phyloP scores from a whole-genome alignment of 2,888 invertebrate species.

The Plebejus argus region DNA sequence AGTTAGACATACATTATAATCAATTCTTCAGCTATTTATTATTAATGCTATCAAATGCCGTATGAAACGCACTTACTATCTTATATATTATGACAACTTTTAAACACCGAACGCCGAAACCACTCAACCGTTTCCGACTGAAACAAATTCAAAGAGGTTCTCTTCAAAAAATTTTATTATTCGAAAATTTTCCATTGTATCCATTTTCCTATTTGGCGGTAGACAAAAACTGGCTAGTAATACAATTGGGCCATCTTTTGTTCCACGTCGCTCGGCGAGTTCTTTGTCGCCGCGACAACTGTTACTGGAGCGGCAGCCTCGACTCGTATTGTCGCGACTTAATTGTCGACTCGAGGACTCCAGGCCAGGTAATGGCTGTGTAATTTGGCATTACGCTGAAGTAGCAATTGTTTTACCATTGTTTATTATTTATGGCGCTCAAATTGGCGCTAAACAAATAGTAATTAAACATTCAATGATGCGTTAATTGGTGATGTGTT shows the following conservation, averaged over 20 bases:
- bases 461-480: neutral
- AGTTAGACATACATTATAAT: no score
- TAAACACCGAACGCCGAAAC: conserved; percentile 14
- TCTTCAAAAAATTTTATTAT: conserved; percentile 42
- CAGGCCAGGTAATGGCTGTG: conserved; percentile 52
- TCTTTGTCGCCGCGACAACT: conserved; percentile 59
- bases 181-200: conserved; percentile 52
- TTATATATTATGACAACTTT: conserved; percentile 5
- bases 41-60: neutral
- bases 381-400: conserved; percentile 52
- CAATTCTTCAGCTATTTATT: no score
- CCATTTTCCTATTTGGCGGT: conserved; percentile 56
- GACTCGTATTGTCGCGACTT: conserved; percentile 63
- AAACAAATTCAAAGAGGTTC: conserved; percentile 40
- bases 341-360: conserved; percentile 62
- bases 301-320: conserved; percentile 61
- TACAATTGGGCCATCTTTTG: conserved; percentile 64
- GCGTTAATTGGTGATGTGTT: no score
- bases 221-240: conserved; percentile 59
- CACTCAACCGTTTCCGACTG: conserved; percentile 38
- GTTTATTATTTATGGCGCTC: conserved; percentile 34
- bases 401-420: conserved; percentile 33
- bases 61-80: neutral
- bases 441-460: conserved; percentile 27
- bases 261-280: conserved; percentile 51